Evolutionary conservation across 2,113 vertebrate species (phyloP).

Genomic region (Xenotilapia caudafasciata): DNA sequence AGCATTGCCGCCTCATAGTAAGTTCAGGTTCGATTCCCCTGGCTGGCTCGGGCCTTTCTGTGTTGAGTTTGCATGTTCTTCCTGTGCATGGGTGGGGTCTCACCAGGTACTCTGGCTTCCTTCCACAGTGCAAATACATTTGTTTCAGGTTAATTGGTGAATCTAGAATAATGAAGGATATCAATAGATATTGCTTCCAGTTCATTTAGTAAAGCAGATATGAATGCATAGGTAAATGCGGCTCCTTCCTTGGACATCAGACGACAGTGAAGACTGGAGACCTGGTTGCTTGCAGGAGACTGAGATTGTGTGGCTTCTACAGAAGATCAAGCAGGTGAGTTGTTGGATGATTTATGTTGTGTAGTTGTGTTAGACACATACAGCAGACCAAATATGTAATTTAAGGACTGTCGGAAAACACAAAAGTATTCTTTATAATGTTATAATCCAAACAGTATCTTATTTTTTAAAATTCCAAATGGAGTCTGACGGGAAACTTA

Average conservation of each 20-base stretch:
- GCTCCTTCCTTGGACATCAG: neutral
- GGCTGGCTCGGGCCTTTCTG: neutral
- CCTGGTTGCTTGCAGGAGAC: neutral
- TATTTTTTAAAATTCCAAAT: neutral
- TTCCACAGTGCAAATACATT: neutral
- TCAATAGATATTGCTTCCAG: neutral
- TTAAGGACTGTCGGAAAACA: fast-evolving
- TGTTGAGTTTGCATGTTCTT: neutral
- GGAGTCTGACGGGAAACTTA: neutral
- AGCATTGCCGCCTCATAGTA: fast-evolving
- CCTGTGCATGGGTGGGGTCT: neutral
- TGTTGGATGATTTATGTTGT: neutral
- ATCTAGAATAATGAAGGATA: neutral
- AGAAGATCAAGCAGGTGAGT: neutral
- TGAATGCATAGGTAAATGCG: neutral
- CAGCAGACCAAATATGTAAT: neutral
- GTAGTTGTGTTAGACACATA: neutral
- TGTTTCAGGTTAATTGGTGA: fast-evolving
- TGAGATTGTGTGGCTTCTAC: neutral
- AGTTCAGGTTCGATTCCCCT: neutral
- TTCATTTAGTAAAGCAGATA: neutral
- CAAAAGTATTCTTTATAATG: neutral
- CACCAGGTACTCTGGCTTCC: neutral
- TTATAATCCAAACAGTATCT: neutral
- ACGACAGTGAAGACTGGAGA: neutral